Evolutionary conservation across 2,113 vertebrate genomes (phyloP).

Genomic region (Megalops atlanticus): DNA sequence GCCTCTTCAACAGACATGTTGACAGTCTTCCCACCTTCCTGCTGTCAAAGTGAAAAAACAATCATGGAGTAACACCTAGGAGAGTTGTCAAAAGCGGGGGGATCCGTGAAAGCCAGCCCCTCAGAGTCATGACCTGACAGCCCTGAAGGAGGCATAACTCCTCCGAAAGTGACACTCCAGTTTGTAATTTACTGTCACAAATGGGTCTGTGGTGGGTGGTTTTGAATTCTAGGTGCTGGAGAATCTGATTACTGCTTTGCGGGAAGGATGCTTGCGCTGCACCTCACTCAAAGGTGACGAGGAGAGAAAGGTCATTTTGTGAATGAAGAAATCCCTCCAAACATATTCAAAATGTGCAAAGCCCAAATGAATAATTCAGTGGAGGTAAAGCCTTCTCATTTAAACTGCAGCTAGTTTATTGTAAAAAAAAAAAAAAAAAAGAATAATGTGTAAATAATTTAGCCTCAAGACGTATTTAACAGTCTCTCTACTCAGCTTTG

Average conservation of each 20-base stretch:
- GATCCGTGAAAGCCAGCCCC: neutral
- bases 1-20: neutral
- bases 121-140: slow-evolving; percentile 1
- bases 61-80: too few species aligned
- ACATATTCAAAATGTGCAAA: neutral
- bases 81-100: slow-evolving; percentile 11
- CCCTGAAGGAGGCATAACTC: neutral
- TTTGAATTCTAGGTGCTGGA: neutral
- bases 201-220: neutral
- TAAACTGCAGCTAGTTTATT: neutral
- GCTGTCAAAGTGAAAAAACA: too few species aligned
- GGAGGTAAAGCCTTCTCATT: neutral
- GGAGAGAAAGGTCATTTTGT: neutral
- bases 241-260: neutral
- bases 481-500: neutral
- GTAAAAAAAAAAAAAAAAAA: neutral
- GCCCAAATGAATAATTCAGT: neutral
- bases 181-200: too few species aligned
- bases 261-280: neutral
- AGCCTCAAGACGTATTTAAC: slow-evolving; percentile 7
- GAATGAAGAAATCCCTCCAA: neutral
- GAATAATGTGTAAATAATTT: slow-evolving; percentile 1
- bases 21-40: neutral
- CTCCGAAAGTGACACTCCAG: neutral
- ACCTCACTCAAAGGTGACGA: neutral